Conservation (phyloP, 1,140 invertebrate species). For the Megathymus violae region DNA sequence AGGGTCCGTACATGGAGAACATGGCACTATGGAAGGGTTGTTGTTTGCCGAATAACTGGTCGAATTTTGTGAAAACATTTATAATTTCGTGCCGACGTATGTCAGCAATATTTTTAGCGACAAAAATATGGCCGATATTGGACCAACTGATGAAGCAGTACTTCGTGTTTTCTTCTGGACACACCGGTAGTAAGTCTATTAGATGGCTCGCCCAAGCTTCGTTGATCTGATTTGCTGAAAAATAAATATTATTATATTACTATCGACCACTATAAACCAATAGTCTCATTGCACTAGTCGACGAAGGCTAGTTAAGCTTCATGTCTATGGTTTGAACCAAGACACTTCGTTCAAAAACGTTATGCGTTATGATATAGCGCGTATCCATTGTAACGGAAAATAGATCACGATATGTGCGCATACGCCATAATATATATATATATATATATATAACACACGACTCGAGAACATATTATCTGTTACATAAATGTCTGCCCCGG, state of each 20-base stretch:
- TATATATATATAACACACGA: too few relatives aligned
- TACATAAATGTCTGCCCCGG: too few relatives aligned
- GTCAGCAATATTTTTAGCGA: constrained; percentile 82
- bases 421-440: too few relatives aligned
- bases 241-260: constrained; percentile 26
- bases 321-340: too few relatives aligned
- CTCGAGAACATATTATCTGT: too few relatives aligned
- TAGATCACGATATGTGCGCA: too few relatives aligned
- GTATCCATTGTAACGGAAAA: too few relatives aligned
- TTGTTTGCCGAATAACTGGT: constrained; percentile 87
- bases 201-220: constrained; percentile 44
- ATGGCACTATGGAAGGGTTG: constrained; percentile 84
- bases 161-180: constrained; percentile 80
- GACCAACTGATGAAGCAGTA: constrained; percentile 89
- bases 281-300: too few relatives aligned
- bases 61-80: constrained; percentile 86
- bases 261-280: too few relatives aligned
- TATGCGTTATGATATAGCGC: too few relatives aligned
- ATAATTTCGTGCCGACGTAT: constrained; percentile 86
- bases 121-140: constrained; percentile 86
- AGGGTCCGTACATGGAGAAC: constrained; percentile 87
- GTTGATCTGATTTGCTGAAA: constrained; percentile 53
- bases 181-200: constrained; percentile 79
- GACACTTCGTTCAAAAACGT: too few relatives aligned
- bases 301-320: too few relatives aligned